Evolutionary conservation across 2,113 vertebrate species (phyloP).

Genomic region (Microtus oregoni): DNA sequence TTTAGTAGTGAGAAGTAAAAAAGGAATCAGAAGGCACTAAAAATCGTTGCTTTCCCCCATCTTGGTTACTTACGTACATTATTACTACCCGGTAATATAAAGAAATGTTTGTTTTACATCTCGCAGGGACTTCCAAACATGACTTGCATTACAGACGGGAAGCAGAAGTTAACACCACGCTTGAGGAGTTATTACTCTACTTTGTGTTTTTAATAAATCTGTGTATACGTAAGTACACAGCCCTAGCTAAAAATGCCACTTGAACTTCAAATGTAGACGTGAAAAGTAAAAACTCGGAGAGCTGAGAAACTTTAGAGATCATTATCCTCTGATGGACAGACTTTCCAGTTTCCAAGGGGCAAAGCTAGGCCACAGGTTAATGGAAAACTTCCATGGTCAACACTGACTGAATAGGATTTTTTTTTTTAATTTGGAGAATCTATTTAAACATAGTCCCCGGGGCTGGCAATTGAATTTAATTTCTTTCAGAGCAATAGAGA

Average conservation of each 20-base stretch:
- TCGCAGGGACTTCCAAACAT: conserved; percentile 62
- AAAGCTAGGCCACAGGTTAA: conserved; percentile 7
- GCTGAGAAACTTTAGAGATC: neutral
- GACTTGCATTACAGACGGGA: conserved; percentile 55
- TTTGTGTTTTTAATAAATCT: conserved; percentile 81
- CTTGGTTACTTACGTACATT: neutral
- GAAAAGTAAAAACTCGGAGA: conserved; percentile 25
- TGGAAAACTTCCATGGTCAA: neutral
- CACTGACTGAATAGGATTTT: neutral
- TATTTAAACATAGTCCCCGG: conserved; percentile 22
- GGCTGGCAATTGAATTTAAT: conserved; percentile 38
- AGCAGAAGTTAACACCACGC: conserved; percentile 68
- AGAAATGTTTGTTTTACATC: conserved; percentile 52
- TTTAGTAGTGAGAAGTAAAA: conserved; percentile 9
- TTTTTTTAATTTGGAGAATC: conserved; percentile 22
- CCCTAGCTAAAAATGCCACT: neutral
- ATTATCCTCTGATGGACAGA: neutral
- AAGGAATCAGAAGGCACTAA: neutral
- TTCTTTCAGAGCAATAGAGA: conserved; percentile 18
- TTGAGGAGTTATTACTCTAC: conserved; percentile 81
- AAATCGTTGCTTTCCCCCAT: neutral
- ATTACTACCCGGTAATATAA: conserved; percentile 27
- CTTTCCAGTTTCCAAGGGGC: conserved; percentile 38
- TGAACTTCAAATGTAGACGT: conserved; percentile 46
- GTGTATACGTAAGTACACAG: conserved; percentile 80